A percentile compares a stretch with the other conserved stretches of the same genome.
Conservation (phyloP, 2,888 invertebrate genomes). For the Nycteola revayana region DNA sequence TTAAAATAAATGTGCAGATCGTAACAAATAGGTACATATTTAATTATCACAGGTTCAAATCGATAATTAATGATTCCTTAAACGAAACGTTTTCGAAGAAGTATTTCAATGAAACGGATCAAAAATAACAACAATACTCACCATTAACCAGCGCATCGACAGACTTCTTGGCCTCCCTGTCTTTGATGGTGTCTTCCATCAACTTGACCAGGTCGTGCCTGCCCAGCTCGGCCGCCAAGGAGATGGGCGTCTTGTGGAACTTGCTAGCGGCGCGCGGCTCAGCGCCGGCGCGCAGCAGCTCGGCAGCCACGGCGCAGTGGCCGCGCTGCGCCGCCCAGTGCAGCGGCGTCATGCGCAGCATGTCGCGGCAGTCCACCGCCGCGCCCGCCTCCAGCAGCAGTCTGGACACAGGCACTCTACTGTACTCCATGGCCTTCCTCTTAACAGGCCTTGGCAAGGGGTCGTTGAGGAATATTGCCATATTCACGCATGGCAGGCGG, state of each 20-base stretch:
- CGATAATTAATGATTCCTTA: too few relatives aligned
- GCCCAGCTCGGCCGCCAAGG: constrained; percentile 35
- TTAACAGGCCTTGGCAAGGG: too few relatives aligned
- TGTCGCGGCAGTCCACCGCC: constrained; percentile 54
- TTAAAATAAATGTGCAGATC: too few relatives aligned
- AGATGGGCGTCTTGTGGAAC: constrained; percentile 57
- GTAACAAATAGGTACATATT: too few relatives aligned
- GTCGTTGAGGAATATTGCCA: too few relatives aligned
- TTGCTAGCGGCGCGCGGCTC: constrained; percentile 79
- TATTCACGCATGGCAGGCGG: too few relatives aligned
- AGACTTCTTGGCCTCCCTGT: constrained; percentile 36
- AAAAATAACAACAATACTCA: too few relatives aligned
- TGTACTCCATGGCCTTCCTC: too few relatives aligned
- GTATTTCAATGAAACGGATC: too few relatives aligned
- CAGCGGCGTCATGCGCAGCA: constrained; percentile 88
- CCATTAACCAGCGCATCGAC: constrained; percentile 32
- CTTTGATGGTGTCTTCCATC: constrained; percentile 38
- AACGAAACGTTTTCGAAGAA: too few relatives aligned
- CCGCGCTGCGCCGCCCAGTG: constrained; percentile 96
- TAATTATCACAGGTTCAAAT: too few relatives aligned
- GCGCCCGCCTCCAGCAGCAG: constrained; percentile 82
- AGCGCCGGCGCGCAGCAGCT: constrained; percentile 88
- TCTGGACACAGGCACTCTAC: constrained; percentile 39
- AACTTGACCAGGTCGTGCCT: constrained; percentile 29
- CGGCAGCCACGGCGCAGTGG: constrained; percentile 82